Evolutionary conservation across 2,888 invertebrate species (phyloP).

Genomic region (Andricus curvator): DNA sequence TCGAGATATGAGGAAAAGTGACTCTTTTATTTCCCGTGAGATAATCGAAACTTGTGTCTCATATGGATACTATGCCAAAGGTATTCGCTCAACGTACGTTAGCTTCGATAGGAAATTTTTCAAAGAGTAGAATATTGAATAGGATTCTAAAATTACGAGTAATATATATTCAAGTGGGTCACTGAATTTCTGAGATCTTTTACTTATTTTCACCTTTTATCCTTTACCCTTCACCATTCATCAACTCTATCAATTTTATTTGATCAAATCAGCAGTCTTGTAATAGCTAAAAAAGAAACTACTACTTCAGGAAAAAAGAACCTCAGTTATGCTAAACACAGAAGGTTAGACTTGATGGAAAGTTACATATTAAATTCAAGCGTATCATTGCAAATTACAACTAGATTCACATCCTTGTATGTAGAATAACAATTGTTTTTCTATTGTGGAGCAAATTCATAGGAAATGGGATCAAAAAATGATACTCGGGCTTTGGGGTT

Average conservation of each 20-base stretch:
- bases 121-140: not conserved
- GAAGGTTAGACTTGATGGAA: no score
- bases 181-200: not conserved
- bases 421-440: no score
- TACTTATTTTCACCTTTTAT: not conserved
- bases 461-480: no score
- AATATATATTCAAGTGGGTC: not conserved
- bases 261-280: not conserved
- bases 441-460: no score
- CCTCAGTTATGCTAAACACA: no score
- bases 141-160: not conserved
- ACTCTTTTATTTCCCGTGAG: slow-evolving; percentile 20
- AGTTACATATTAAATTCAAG: no score
- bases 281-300: no score
- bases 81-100: not conserved
- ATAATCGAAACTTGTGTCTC: slow-evolving; percentile 39
- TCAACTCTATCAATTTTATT: not conserved
- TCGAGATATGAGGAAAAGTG: slow-evolving; percentile 18
- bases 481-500: no score
- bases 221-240: no score
- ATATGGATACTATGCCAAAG: not conserved
- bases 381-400: no score
- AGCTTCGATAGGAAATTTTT: slow-evolving; percentile 14
- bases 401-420: no score
- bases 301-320: no score